A percentile compares a stretch with the other conserved stretches of the same genome.
phyloP scores from a whole-genome alignment of 2,113 vertebrate species.

The Hyla sarda region DNA sequence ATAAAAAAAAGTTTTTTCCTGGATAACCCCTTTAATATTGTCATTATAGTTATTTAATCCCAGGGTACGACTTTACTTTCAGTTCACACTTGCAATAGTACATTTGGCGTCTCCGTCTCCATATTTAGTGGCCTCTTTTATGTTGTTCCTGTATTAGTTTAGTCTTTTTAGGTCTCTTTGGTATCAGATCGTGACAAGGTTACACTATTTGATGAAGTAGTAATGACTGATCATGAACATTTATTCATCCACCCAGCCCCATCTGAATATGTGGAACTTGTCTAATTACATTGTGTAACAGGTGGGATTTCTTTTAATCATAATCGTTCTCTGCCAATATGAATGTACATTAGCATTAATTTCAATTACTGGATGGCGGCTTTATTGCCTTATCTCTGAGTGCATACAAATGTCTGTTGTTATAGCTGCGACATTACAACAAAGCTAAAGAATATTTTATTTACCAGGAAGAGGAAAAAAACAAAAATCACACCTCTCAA shows the following conservation, averaged over 20 bases:
- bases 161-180: background rate
- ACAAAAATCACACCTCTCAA: too few relatives aligned
- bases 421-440: background rate
- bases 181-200: background rate
- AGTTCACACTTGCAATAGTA: background rate
- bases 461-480: too few relatives aligned
- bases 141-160: background rate
- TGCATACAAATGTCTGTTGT: background rate
- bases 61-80: too few relatives aligned
- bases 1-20: too few relatives aligned
- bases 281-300: constrained; percentile 39
- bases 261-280: background rate
- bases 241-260: background rate
- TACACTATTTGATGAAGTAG: constrained; percentile 17
- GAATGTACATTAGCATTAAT: constrained; percentile 35
- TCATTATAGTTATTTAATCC: too few relatives aligned
- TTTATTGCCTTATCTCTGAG: background rate
- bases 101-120: background rate
- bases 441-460: background rate
- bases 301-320: constrained; percentile 49
- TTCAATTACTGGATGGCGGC: constrained; percentile 7
- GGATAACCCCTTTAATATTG: too few relatives aligned
- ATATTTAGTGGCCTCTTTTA: background rate
- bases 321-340: constrained; percentile 23
- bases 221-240: background rate